Evolutionary conservation across 2,113 vertebrate species (phyloP), one percentile per base, ranked within the genome.

Genomic region (Urocitellus parryii): DNA sequence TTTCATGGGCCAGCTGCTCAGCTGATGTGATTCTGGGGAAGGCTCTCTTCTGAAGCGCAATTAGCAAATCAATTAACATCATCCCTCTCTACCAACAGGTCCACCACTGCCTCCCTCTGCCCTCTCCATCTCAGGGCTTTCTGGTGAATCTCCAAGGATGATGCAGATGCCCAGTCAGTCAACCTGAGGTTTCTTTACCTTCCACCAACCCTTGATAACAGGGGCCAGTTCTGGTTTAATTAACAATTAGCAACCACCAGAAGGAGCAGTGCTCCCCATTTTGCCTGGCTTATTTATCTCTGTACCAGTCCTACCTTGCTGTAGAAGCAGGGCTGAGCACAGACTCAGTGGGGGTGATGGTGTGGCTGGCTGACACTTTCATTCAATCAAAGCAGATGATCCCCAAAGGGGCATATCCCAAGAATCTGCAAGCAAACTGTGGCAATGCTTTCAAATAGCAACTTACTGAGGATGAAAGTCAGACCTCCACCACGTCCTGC

Each of bases 1-100:
- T 98, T 97, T 96, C 94, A 96, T 37, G 72, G 93, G 95, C 93
- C 95, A 97, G 96, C 88, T 97, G 97, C 89, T 96, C 87, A 81
- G 42, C 61, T 27, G 73, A 90, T 67, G 65, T 80, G 91, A 74
- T 92, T 90, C 32, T 81, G 14, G 68, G 70, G 93, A 78, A 96
- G 68, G 53, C 65, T 90, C 61, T 96, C 45, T 73, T 87, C 79
- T 87, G 51, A 94, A 92, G 80, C 90, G 67, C 92, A 85, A 86
- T 96, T 73, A 95, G 84, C 67, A 96, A 96, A 97, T 97, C 96
- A 88, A 73, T 95, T 92, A 90, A 68, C 68, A 78, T 61, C 83
- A 63, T 12, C 18, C 68, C 34, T 39, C 61, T 58, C 76, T 90
- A 90, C 92, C 91, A 95, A 39, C 32, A 85, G 65, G 58, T 65